Conservation (phyloP, 2,113 vertebrate species). For the Saccopteryx bilineata region DNA sequence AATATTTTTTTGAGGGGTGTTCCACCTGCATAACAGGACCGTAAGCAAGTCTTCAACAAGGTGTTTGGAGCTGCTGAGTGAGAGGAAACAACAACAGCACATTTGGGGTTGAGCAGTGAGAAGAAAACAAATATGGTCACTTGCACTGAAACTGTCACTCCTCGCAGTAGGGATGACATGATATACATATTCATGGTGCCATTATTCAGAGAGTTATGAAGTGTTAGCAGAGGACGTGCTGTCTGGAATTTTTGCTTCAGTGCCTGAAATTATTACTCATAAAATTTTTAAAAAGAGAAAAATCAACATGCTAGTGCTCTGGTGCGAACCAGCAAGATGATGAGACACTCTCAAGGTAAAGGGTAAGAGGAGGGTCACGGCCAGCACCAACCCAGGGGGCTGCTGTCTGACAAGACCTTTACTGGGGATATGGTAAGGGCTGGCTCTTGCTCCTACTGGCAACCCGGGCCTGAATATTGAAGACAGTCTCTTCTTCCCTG, state of each 20-base stretch:
- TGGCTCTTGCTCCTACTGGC: background rate
- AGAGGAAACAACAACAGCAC: background rate
- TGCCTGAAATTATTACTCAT: conserved; percentile 57
- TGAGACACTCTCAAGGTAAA: background rate
- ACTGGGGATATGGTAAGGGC: background rate
- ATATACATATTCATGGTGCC: conserved; percentile 70
- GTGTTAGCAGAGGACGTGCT: background rate
- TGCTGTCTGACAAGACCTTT: background rate
- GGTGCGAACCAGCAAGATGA: background rate
- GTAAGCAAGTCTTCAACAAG: background rate
- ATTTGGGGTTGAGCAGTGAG: conserved; percentile 17
- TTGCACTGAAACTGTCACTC: conserved; percentile 53
- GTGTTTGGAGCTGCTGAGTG: background rate
- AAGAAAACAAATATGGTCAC: background rate
- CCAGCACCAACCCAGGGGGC: background rate
- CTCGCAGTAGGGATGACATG: background rate
- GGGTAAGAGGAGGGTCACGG: background rate
- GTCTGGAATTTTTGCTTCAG: conserved; percentile 51
- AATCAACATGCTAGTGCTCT: background rate
- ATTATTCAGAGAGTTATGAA: conserved; percentile 57
- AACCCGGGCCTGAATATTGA: conserved; percentile 5
- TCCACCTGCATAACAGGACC: background rate
- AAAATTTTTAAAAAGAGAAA: background rate
- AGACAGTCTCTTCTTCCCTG: conserved; percentile 22
- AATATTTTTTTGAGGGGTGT: background rate